phyloP scores from a whole-genome alignment of 2,113 vertebrate genomes.

The Alethe castanea region DNA sequence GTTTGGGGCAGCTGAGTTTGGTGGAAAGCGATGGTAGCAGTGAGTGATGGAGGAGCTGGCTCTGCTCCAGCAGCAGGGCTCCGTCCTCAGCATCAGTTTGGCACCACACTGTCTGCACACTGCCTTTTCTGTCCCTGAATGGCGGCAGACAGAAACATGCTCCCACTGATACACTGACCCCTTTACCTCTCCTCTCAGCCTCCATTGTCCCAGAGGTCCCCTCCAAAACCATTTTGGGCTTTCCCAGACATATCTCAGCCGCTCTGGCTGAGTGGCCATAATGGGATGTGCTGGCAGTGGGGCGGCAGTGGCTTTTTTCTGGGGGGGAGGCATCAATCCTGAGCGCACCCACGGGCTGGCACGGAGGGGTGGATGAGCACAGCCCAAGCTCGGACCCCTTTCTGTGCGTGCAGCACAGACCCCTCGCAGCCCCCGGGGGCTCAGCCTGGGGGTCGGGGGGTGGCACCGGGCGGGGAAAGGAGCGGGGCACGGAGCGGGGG shows the following conservation, averaged over 20 bases:
- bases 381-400: not conserved
- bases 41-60: not conserved
- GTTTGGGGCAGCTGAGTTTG: not conserved
- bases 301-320: not conserved
- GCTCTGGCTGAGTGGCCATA: not conserved
- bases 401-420: not conserved
- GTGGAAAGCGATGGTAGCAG: not conserved
- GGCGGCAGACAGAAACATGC: not conserved
- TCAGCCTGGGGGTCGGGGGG: not conserved
- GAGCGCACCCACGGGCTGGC: not conserved
- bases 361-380: not conserved
- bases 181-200: not conserved
- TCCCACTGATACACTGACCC: constrained; percentile 35
- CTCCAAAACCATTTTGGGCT: not conserved
- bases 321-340: not conserved
- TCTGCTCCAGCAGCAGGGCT: constrained; percentile 27
- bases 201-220: not conserved
- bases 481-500: not conserved
- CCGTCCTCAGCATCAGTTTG: constrained; percentile 45
- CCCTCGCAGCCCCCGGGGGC: not conserved
- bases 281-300: not conserved
- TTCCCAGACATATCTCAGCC: not conserved
- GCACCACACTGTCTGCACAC: constrained; percentile 27
- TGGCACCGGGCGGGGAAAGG: not conserved
- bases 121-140: constrained; percentile 1